These are phyloP conservation scores for Resseliella maxima DNA, from an alignment of 2,888 invertebrate species.

Conservation along the genomic window DNA sequence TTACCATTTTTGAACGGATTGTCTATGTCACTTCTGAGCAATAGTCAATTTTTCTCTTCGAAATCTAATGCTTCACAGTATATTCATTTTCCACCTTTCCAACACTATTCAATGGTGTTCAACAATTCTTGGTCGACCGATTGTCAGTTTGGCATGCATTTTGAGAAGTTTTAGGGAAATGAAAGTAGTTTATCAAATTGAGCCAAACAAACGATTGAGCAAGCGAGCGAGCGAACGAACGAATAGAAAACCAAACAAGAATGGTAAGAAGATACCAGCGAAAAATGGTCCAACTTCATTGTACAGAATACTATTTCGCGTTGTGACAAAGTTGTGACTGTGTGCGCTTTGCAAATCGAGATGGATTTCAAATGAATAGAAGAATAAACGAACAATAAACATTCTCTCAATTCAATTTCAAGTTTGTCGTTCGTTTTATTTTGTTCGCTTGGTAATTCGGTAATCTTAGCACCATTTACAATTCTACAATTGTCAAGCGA, in stretches of 20 bases:
- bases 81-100: not conserved
- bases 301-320: not conserved
- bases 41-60: conserved; percentile 49
- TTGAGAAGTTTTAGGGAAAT: not conserved
- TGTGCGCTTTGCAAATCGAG: not conserved
- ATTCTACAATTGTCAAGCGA: conserved; percentile 8
- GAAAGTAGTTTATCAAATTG: conserved; percentile 1
- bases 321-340: not conserved
- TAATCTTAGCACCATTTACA: conserved; percentile 23
- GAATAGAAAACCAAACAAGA: not conserved
- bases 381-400: conserved; percentile 25
- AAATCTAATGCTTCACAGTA: not conserved
- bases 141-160: not conserved
- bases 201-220: not conserved
- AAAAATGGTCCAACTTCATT: conserved; percentile 11
- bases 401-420: not conserved
- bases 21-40: not conserved
- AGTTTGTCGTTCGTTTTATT: no score
- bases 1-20: not conserved
- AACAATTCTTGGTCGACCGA: not conserved
- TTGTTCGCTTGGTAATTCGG: conserved; percentile 8
- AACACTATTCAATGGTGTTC: not conserved
- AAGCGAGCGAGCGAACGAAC: no score
- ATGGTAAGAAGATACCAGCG: not conserved
- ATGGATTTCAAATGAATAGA: not conserved